Percentiles rank a stretch among this genome's conserved stretches.
These are phyloP conservation scores for Tragopan temminckii DNA, from an alignment of 2,797 vertebrate genomes.

Conservation along the genomic window DNA sequence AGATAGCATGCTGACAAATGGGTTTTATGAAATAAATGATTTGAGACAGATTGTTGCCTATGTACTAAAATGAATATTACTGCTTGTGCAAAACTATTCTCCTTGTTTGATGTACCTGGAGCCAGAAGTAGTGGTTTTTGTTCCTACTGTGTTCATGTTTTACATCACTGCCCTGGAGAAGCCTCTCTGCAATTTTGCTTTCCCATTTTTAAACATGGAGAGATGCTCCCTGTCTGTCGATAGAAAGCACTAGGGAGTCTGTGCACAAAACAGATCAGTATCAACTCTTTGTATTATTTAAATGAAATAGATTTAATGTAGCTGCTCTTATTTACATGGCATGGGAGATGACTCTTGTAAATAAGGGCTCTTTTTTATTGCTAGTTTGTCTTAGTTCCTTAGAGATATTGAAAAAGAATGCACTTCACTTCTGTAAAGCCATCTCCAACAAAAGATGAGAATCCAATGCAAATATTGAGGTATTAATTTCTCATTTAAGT, in stretches of 20 bases:
- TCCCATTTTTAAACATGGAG: not conserved
- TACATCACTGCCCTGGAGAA: not conserved
- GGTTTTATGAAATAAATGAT: not conserved
- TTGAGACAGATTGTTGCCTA: slow-evolving; percentile 17
- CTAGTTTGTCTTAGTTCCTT: not conserved
- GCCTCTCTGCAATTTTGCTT: slow-evolving; percentile 30
- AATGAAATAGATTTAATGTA: slow-evolving; percentile 9
- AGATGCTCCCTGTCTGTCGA: not conserved
- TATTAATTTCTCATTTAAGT: not conserved
- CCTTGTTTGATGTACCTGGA: not conserved
- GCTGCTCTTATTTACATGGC: slow-evolving; percentile 20
- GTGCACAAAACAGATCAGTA: slow-evolving; percentile 29
- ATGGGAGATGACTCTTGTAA: not conserved
- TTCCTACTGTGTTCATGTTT: not conserved
- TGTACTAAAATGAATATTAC: not conserved
- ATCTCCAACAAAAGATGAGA: not conserved
- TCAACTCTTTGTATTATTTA: slow-evolving; percentile 21
- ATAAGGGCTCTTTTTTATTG: not conserved
- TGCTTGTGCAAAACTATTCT: slow-evolving; percentile 11
- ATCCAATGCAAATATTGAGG: not conserved
- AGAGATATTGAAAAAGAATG: not conserved
- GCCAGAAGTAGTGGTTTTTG: slow-evolving; percentile 6
- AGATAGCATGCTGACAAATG: not conserved
- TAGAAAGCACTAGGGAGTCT: slow-evolving; percentile 24
- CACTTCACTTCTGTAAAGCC: not conserved